These are phyloP conservation scores for Porites divaricata DNA, from an alignment of 92 coral and sea anemone genomes.

Conservation along the genomic window DNA sequence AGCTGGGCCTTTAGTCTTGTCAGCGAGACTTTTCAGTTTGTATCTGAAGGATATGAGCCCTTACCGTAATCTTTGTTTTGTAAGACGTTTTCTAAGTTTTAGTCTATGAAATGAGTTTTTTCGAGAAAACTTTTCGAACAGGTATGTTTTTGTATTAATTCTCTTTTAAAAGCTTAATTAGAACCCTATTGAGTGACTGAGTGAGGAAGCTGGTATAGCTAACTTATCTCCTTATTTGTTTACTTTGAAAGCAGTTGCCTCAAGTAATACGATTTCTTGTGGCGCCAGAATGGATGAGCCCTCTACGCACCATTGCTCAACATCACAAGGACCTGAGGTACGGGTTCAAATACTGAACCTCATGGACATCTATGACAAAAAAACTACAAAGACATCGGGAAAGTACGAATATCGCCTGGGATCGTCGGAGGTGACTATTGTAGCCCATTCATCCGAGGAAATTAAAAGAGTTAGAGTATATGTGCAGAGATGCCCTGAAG, in stretches of 20 bases:
- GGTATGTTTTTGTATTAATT: too few species aligned
- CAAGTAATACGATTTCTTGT: slow-evolving; percentile 6
- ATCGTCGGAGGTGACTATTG: slow-evolving; percentile 38
- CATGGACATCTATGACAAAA: slow-evolving; percentile 58
- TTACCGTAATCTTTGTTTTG: too few species aligned
- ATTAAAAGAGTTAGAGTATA: slow-evolving; percentile 48
- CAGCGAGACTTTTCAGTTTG: too few species aligned
- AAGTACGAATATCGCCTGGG: slow-evolving; percentile 31
- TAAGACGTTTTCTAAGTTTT: too few species aligned
- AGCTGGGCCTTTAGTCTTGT: too few species aligned
- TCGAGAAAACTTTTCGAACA: too few species aligned
- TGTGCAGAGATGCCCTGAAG: slow-evolving; percentile 53
- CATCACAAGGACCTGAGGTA: slow-evolving; percentile 18
- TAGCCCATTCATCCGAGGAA: slow-evolving; percentile 42
- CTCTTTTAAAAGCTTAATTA: too few species aligned
- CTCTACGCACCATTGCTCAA: not conserved
- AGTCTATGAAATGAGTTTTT: too few species aligned
- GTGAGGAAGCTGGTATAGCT: not conserved
- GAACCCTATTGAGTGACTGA: too few species aligned
- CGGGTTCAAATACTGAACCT: slow-evolving; percentile 55
- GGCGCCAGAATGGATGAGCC: not conserved
- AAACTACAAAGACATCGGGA: slow-evolving; percentile 41
- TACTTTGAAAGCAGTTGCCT: slow-evolving; percentile 2
- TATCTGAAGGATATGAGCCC: too few species aligned
- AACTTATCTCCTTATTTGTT: not conserved